A percentile compares a stretch with the other conserved stretches of the same genome.
These are phyloP conservation scores for Crambe crambe DNA, from an alignment of 37 sponge, comb jelly and placozoan genomes.

Conservation along the genomic window DNA sequence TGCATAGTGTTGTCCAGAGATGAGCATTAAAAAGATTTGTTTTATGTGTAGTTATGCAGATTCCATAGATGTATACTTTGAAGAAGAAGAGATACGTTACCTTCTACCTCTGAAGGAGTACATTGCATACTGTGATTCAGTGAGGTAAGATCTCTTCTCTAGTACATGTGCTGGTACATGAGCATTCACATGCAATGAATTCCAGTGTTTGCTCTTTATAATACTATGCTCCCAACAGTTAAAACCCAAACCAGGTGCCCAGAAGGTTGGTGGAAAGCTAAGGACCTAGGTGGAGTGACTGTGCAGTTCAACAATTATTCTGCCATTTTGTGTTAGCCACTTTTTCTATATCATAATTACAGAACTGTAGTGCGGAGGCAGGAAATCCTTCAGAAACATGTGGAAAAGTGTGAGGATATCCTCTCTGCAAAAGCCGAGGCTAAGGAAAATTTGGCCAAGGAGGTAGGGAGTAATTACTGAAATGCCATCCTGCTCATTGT, in stretches of 20 bases:
- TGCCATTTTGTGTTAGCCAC: no score
- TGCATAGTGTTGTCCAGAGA: no score
- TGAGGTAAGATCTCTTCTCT: constrained; percentile 56
- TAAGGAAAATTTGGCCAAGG: constrained; percentile 49
- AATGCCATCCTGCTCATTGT: no score
- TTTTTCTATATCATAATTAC: background rate
- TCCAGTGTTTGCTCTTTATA: no score
- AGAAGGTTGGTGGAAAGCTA: no score
- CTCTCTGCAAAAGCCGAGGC: constrained; percentile 45
- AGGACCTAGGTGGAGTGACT: no score
- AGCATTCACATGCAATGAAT: no score
- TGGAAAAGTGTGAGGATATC: constrained; percentile 61
- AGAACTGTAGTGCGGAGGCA: constrained; percentile 66
- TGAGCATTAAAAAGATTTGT: no score
- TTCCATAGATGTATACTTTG: constrained; percentile 56
- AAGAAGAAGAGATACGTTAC: constrained; percentile 65
- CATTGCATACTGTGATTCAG: constrained; percentile 66
- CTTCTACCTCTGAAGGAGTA: constrained; percentile 78
- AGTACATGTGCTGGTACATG: no score
- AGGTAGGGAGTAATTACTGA: constrained; percentile 3
- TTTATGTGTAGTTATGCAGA: constrained; percentile 54
- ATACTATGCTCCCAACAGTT: no score
- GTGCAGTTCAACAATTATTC: no score
- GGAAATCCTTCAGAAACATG: constrained; percentile 47
- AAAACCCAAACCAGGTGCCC: no score